Conservation (phyloP, 1,140 invertebrate species). For the Parapsyche elsis region DNA sequence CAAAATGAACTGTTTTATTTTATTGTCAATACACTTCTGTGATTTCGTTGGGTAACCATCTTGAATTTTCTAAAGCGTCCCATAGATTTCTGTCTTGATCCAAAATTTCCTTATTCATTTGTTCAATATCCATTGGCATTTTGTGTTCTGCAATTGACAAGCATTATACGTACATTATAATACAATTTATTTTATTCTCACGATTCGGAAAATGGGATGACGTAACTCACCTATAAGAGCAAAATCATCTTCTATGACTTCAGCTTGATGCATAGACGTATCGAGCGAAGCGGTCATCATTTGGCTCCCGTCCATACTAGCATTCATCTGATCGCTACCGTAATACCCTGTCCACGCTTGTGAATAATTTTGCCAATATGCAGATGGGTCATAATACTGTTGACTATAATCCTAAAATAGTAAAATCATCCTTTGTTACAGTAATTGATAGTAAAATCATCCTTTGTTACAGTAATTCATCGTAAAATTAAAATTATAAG, state of each 20-base stretch:
- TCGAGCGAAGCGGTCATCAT: constrained; percentile 53
- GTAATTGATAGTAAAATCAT: too few species aligned
- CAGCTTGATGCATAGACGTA: constrained; percentile 56
- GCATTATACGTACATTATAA: not conserved
- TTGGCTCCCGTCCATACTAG: constrained; percentile 59
- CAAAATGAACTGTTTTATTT: not conserved
- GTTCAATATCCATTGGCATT: constrained; percentile 76
- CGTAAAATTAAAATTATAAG: not conserved
- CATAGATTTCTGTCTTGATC: constrained; percentile 80
- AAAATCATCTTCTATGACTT: constrained; percentile 69
- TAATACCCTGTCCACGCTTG: constrained; percentile 67
- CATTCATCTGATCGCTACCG: constrained; percentile 58
- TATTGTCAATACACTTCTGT: constrained; percentile 63
- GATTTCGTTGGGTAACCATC: constrained; percentile 77
- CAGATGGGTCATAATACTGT: constrained; percentile 78
- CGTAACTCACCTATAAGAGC: constrained; percentile 70
- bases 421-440: too few species aligned
- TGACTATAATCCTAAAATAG: constrained; percentile 69
- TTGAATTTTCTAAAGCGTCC: constrained; percentile 83
- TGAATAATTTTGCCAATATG: constrained; percentile 80
- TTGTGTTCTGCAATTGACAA: constrained; percentile 74
- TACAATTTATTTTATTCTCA: not conserved
- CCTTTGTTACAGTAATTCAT: not conserved
- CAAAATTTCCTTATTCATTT: constrained; percentile 78
- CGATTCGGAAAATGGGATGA: not conserved